phyloP scores from a whole-genome alignment of 2,888 invertebrate genomes.

The Caradrina clavipalpis region DNA sequence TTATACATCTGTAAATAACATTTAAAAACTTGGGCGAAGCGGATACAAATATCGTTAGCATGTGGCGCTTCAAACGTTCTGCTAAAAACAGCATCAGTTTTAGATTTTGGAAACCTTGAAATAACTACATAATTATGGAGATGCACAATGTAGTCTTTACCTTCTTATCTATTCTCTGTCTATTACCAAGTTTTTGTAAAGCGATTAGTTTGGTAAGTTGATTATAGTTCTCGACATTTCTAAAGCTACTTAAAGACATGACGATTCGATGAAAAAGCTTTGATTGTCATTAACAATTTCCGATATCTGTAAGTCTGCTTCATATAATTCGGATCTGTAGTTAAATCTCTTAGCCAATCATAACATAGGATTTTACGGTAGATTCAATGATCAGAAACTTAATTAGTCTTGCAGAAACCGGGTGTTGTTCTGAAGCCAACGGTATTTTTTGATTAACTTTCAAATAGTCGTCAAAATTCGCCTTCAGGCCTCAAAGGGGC shows the following conservation, averaged over 20 bases:
- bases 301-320: neutral
- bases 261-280: conserved; percentile 16
- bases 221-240: neutral
- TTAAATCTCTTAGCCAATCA: neutral
- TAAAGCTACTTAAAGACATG: no score
- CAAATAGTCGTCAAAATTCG: no score
- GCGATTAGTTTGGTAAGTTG: neutral
- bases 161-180: conserved; percentile 12
- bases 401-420: neutral
- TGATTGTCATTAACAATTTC: conserved; percentile 1
- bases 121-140: conserved; percentile 7
- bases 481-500: no score
- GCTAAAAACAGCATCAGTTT: conserved; percentile 19
- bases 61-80: conserved; percentile 2
- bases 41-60: neutral
- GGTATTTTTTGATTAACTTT: no score
- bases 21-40: neutral
- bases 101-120: conserved; percentile 12
- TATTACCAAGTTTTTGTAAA: neutral
- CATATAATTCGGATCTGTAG: neutral
- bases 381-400: conserved; percentile 8
- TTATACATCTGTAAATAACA: neutral
- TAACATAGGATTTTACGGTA: neutral
- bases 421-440: neutral
- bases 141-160: conserved; percentile 8